phyloP scores from a whole-genome alignment of 2,113 vertebrate species.

The Clarias gariepinus region DNA sequence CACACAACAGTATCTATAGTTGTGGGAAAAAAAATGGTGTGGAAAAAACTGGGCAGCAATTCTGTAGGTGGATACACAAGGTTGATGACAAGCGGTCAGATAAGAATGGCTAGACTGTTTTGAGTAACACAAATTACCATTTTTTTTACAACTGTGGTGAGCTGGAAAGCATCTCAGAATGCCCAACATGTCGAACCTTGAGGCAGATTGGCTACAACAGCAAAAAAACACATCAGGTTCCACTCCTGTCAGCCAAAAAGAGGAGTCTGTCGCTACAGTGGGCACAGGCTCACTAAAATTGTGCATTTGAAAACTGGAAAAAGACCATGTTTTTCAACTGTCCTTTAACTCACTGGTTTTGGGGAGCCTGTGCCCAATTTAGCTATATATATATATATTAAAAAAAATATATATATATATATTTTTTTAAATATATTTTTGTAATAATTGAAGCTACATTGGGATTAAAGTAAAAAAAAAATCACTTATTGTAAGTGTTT shows the following conservation, averaged over 20 bases:
- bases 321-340: slow-evolving; percentile 6
- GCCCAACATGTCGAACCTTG: not conserved
- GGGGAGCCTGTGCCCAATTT: not conserved
- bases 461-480: no score
- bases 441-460: no score
- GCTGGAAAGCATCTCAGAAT: not conserved
- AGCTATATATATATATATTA: not conserved
- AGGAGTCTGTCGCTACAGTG: not conserved
- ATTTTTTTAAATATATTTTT: no score
- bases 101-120: not conserved
- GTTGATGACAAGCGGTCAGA: not conserved
- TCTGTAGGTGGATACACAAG: not conserved
- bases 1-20: not conserved
- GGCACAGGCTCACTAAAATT: not conserved
- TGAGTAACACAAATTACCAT: not conserved
- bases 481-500: not conserved
- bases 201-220: not conserved
- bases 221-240: not conserved
- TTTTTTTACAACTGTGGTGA: not conserved
- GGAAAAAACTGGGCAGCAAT: not conserved
- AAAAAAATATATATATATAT: no score
- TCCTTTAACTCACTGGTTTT: not conserved
- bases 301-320: not conserved
- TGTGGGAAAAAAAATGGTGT: not conserved
- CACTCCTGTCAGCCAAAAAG: not conserved